phyloP scores from a whole-genome alignment of 2,888 invertebrate species.

The Rhopalosiphum nymphaeae region DNA sequence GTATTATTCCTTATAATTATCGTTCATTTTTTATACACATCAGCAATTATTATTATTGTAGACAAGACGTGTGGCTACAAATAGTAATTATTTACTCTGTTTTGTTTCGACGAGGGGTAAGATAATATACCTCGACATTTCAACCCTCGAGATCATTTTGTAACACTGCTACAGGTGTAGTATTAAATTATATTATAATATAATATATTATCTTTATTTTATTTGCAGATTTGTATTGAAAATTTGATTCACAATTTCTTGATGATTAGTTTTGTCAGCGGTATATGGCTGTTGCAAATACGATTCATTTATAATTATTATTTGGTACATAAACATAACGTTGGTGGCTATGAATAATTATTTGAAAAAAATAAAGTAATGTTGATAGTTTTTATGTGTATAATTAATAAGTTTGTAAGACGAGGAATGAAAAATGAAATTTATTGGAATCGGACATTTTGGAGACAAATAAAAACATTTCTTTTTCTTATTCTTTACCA shows the following conservation, averaged over 20 bases:
- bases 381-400: neutral
- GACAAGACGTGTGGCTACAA: slow-evolving; percentile 18
- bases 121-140: neutral
- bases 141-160: neutral
- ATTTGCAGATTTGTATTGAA: neutral
- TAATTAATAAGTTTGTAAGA: neutral
- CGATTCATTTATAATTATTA: neutral
- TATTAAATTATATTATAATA: neutral
- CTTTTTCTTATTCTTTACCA: neutral
- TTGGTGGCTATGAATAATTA: neutral
- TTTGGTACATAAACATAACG: neutral
- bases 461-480: neutral
- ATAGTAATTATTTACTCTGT: slow-evolving; percentile 23
- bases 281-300: neutral
- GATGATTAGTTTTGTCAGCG: neutral
- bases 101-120: neutral
- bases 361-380: neutral
- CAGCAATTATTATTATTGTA: neutral
- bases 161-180: neutral
- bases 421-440: neutral
- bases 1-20: slow-evolving; percentile 13
- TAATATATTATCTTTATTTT: neutral
- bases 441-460: neutral
- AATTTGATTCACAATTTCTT: neutral
- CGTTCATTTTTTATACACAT: neutral